A percentile compares a stretch with the other conserved stretches of the same genome.
Conservation (phyloP, 2,113 vertebrate species). For the Henicopernis longicauda region DNA sequence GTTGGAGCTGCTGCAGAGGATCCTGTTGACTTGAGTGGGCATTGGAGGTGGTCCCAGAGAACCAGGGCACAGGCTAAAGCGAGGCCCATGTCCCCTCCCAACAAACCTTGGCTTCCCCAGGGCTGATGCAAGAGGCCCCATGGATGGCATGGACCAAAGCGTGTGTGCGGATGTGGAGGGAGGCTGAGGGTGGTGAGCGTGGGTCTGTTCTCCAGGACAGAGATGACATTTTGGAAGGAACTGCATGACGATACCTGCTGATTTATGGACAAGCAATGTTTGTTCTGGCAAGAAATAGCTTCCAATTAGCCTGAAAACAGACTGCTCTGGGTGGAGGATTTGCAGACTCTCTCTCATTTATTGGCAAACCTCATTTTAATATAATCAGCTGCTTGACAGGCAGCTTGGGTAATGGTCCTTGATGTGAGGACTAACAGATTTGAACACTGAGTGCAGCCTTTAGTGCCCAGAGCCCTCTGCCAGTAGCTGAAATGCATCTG, state of each 20-base stretch:
- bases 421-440: neutral
- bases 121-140: neutral
- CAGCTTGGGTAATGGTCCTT: constrained; percentile 3
- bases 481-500: neutral
- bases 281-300: constrained; percentile 12
- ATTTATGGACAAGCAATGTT: neutral
- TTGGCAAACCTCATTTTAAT: constrained; percentile 23
- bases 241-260: neutral
- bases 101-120: neutral
- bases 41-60: neutral
- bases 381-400: constrained; percentile 9
- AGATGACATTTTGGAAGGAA: neutral
- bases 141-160: neutral
- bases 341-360: neutral
- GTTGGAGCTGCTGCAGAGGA: neutral
- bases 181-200: neutral
- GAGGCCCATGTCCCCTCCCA: neutral
- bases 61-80: neutral
- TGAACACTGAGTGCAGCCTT: neutral
- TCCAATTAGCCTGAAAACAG: constrained; percentile 46
- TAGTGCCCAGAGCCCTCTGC: neutral
- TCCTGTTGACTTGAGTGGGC: neutral
- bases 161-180: neutral
- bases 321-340: neutral
- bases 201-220: neutral